These are phyloP conservation scores for Hemaris fuciformis DNA, from an alignment of 2,888 invertebrate species.

Conservation along the genomic window DNA sequence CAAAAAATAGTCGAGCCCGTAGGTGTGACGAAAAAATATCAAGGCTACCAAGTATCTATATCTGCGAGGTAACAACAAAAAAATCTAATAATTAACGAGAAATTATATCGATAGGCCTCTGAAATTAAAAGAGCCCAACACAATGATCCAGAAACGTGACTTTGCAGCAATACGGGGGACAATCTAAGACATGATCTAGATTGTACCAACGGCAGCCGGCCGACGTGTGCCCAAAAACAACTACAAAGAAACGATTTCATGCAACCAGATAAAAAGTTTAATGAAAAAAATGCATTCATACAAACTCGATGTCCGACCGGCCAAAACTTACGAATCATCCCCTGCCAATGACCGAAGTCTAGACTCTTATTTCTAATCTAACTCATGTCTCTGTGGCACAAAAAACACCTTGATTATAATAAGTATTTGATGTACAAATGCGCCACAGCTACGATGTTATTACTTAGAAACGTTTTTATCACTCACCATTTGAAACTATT, in stretches of 20 bases:
- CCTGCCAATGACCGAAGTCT: conserved; percentile 74
- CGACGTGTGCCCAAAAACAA: conserved; percentile 67
- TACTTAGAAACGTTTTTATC: conserved; percentile 55
- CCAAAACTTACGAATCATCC: conserved; percentile 75
- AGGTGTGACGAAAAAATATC: conserved; percentile 50
- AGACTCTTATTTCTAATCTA: conserved; percentile 53
- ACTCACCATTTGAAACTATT: conserved; percentile 54
- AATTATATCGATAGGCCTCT: conserved; percentile 63
- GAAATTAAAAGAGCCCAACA: conserved; percentile 65
- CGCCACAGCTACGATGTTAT: conserved; percentile 36
- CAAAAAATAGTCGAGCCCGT: conserved; percentile 48
- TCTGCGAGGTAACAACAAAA: conserved; percentile 45
- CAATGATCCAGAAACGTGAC: conserved; percentile 70
- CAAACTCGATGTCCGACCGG: conserved; percentile 37
- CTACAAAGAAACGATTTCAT: conserved; percentile 72
- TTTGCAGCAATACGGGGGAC: conserved; percentile 65
- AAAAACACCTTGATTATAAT: conserved; percentile 52
- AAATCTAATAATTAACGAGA: conserved; percentile 67
- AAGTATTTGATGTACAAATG: conserved; percentile 63
- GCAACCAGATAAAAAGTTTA: conserved; percentile 55
- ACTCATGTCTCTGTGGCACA: conserved; percentile 43
- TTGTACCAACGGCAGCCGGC: conserved; percentile 69
- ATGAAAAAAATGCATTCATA: conserved; percentile 64
- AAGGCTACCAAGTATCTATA: conserved; percentile 46
- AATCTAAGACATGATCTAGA: conserved; percentile 78